phyloP scores from a whole-genome alignment of 1,140 invertebrate genomes.

The Drosophila sproati region DNA sequence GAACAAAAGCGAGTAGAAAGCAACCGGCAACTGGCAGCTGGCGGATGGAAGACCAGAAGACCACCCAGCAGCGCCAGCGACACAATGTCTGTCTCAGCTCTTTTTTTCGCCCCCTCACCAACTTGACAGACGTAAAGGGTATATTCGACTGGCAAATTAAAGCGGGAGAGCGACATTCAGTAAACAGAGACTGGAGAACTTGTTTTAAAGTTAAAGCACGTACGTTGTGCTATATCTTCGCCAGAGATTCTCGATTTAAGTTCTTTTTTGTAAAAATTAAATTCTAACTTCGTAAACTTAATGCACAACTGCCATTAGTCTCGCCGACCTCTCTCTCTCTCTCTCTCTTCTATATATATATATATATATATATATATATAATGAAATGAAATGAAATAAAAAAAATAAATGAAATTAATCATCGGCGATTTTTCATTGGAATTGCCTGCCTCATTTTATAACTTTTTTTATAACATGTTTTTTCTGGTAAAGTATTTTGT shows the following conservation, averaged over 20 bases:
- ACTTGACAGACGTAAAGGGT: not conserved
- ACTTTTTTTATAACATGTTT: no score
- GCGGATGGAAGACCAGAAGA: not conserved
- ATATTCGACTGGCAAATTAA: slow-evolving; percentile 1
- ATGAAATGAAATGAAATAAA: no score
- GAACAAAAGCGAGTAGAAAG: slow-evolving; percentile 22
- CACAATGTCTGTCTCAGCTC: slow-evolving; percentile 50
- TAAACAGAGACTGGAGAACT: not conserved
- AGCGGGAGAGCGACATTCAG: not conserved
- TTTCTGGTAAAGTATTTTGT: no score
- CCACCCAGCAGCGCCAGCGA: slow-evolving; percentile 38
- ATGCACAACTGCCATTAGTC: not conserved
- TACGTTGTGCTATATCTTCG: not conserved
- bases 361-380: no score
- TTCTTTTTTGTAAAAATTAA: no score
- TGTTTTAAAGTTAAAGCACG: not conserved
- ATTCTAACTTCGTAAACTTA: not conserved
- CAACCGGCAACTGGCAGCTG: slow-evolving; percentile 12
- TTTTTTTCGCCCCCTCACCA: slow-evolving; percentile 11
- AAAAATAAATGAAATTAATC: no score
- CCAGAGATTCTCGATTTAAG: no score
- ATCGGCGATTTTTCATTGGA: no score
- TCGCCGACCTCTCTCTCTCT: not conserved
- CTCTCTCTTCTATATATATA: not conserved
- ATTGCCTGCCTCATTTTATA: no score